Evolutionary conservation across 1,140 invertebrate genomes (phyloP).

Genomic region (Venustaconcha ellipsiformis): DNA sequence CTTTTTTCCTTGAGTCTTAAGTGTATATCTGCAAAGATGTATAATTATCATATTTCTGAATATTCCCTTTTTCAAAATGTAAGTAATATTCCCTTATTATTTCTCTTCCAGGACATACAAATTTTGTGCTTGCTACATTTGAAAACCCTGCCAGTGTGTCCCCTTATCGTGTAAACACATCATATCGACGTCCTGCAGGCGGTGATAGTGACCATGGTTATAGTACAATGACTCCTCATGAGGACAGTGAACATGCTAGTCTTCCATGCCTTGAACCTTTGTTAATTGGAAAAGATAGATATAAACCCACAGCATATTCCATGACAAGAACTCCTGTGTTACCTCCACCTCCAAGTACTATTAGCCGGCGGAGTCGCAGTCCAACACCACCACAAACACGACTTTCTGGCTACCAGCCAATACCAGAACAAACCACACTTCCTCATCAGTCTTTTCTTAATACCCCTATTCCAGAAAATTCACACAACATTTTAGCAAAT

Average conservation of each 20-base stretch:
- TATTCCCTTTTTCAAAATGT: too few relatives aligned
- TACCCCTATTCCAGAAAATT: conserved; percentile 39
- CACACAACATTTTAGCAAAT: conserved; percentile 82
- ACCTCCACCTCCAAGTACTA: conserved; percentile 54
- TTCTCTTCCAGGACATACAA: conserved; percentile 61
- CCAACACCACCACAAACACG: conserved; percentile 61
- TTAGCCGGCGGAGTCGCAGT: conserved; percentile 54
- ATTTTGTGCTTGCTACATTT: conserved; percentile 68
- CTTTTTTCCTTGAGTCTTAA: not conserved
- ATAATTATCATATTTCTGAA: too few relatives aligned
- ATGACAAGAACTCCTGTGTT: conserved; percentile 56
- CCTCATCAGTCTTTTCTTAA: conserved; percentile 64
- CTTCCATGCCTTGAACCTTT: conserved; percentile 74
- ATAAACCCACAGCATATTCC: conserved; percentile 54
- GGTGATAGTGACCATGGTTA: conserved; percentile 94
- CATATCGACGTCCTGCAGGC: conserved; percentile 79
- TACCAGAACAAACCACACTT: conserved; percentile 61
- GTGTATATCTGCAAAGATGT: too few relatives aligned
- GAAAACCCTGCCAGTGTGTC: conserved; percentile 79
- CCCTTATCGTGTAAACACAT: conserved; percentile 87
- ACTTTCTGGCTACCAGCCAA: conserved; percentile 52
- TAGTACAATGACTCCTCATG: conserved; percentile 94
- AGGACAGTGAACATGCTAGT: conserved; percentile 75
- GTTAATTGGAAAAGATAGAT: conserved; percentile 69
- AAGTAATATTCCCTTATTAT: not conserved